Conservation (phyloP, 1,140 invertebrate species). For the Calycopis cecrops region DNA sequence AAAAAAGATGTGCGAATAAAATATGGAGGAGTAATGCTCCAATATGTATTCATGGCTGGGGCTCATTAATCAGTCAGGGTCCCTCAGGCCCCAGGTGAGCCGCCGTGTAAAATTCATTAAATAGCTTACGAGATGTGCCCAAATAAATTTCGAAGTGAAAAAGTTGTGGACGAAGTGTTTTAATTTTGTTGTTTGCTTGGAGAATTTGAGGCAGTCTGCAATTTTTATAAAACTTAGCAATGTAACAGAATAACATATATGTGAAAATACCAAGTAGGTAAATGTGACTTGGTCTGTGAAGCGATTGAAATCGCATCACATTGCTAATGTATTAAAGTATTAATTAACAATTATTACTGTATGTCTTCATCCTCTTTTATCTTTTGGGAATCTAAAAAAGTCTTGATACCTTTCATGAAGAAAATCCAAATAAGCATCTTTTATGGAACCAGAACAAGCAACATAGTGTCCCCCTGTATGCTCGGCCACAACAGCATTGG, state of each 20-base stretch:
- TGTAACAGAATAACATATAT: too few species aligned
- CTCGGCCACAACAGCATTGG: slow-evolving; percentile 77
- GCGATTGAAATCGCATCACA: too few species aligned
- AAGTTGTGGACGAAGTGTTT: too few species aligned
- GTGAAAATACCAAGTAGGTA: too few species aligned
- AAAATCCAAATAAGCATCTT: slow-evolving; percentile 81
- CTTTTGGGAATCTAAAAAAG: slow-evolving; percentile 33
- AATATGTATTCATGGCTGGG: slow-evolving; percentile 61
- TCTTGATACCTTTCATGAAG: slow-evolving; percentile 71
- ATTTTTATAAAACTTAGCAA: too few species aligned
- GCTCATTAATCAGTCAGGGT: slow-evolving; percentile 48
- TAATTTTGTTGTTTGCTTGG: too few species aligned
- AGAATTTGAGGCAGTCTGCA: too few species aligned
- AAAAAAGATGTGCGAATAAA: too few species aligned
- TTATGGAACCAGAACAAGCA: slow-evolving; percentile 81
- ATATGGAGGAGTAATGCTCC: slow-evolving; percentile 37
- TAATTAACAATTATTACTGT: slow-evolving; percentile 16
- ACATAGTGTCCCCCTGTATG: slow-evolving; percentile 91
- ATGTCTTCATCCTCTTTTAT: slow-evolving; percentile 30
- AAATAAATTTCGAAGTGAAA: neutral
- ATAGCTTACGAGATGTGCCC: slow-evolving; percentile 4
- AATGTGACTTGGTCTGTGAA: too few species aligned
- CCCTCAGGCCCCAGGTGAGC: slow-evolving; percentile 36
- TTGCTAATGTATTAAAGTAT: too few species aligned
- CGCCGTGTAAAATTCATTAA: slow-evolving; percentile 40